phyloP scores from a whole-genome alignment of 2,797 vertebrate genomes.

The Chrysocyon brachyurus region DNA sequence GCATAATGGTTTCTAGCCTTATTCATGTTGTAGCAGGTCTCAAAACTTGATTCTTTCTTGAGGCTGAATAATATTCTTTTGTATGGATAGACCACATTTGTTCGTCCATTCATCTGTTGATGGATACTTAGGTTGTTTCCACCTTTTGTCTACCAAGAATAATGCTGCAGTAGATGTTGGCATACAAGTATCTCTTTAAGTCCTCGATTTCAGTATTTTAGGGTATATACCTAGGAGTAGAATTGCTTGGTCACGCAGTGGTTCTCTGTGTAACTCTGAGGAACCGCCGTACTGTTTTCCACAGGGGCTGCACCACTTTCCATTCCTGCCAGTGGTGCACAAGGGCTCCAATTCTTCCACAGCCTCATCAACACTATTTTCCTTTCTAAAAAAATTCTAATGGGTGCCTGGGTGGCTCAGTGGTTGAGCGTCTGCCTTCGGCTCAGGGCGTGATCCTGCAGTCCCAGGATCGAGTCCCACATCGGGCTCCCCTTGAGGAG shows the following conservation, averaged over 20 bases:
- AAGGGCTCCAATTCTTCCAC: constrained; percentile 1
- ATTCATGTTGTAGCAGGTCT: background rate
- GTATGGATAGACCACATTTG: background rate
- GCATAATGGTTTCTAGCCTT: constrained; percentile 30
- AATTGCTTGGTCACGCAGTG: background rate
- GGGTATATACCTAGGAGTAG: background rate
- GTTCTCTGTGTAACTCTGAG: constrained; percentile 31
- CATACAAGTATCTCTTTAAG: background rate
- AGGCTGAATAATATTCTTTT: background rate
- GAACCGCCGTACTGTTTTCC: background rate
- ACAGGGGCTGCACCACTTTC: background rate
- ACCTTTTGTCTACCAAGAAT: background rate
- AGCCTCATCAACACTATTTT: constrained; percentile 11
- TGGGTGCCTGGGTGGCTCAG: too few relatives aligned
- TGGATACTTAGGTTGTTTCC: constrained; percentile 19
- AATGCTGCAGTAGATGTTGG: background rate
- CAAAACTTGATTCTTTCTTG: constrained; percentile 27
- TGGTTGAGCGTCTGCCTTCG: too few relatives aligned
- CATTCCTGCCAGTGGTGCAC: background rate
- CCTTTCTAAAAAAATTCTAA: background rate
- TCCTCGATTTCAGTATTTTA: constrained; percentile 33
- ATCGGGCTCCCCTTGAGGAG: too few relatives aligned
- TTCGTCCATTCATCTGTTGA: background rate
- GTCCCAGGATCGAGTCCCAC: too few relatives aligned
- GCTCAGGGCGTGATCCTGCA: too few relatives aligned